Percentiles rank a stretch among this genome's conserved stretches.
Conservation (phyloP, 2,888 invertebrate species). For the Xanthorhoe designata region DNA sequence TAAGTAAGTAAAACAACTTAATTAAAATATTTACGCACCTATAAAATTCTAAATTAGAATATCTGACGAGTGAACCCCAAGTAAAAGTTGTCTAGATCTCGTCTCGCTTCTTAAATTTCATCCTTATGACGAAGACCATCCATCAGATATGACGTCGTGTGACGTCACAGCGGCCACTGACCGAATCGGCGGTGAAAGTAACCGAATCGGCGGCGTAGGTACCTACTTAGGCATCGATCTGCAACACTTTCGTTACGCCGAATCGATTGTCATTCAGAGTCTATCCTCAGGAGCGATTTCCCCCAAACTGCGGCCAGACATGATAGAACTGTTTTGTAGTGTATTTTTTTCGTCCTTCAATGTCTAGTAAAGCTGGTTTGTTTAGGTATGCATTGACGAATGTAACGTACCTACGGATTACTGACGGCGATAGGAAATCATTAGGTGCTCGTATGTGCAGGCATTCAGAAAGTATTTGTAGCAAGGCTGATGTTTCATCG, state of each 20-base stretch:
- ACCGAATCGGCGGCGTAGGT: constrained; percentile 50
- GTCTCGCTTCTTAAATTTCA: constrained; percentile 13
- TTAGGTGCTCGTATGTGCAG: constrained; percentile 19
- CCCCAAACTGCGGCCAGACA: constrained; percentile 40
- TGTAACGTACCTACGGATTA: constrained; percentile 13
- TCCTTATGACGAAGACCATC: constrained; percentile 6
- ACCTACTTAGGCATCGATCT: constrained; percentile 67
- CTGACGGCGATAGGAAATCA: constrained; percentile 22
- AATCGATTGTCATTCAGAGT: constrained; percentile 74
- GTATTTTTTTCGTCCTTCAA: background rate
- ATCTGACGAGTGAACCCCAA: constrained; percentile 9
- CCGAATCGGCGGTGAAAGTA: constrained; percentile 79
- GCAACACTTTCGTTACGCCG: constrained; percentile 75
- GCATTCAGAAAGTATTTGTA: constrained; percentile 22
- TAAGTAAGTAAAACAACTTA: too few species aligned
- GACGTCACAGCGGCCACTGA: constrained; percentile 61
- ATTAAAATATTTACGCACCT: constrained; percentile 13
- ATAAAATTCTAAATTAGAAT: constrained; percentile 14
- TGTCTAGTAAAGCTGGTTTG: constrained; percentile 9
- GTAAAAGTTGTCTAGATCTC: constrained; percentile 21
- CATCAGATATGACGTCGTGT: constrained; percentile 42
- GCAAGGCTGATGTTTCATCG: constrained; percentile 24
- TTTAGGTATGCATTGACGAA: constrained; percentile 27
- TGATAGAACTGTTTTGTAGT: constrained; percentile 11
- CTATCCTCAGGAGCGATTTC: constrained; percentile 64